Evolutionary conservation across 2,113 vertebrate species (phyloP), one percentile per base, ranked within the genome.

Genomic region (Pantherophis guttatus): DNA sequence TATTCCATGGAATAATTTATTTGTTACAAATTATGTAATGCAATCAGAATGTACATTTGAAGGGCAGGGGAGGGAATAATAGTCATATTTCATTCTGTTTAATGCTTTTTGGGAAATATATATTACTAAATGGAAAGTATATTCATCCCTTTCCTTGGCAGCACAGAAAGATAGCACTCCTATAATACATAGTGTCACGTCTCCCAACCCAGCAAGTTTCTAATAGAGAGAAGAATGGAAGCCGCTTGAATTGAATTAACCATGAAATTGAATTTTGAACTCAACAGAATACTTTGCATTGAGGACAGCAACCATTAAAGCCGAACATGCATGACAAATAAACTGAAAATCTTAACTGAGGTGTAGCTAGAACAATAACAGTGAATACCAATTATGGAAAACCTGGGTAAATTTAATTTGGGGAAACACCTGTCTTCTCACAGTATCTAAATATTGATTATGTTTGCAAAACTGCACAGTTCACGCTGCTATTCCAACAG

Each of bases 241-340:
- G 85, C 81, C 13, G 19, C 93, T 90, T 90, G 91, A 86, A 90
- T 57, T 90, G 91, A 90, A 87, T 92, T 94, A 94, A 90, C 88
- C 88, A 94, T 90, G 88, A 92, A 90, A 87, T 90, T 94, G 59
- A 94, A 94, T 90, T 86, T 58, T 94, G 91, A 92, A 94, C 91
- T 94, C 91, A 57, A 94, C 58, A 90, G 91, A 86, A 90, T 94
- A 70, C 26, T 87, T 92, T 92, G 58, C 81, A 94, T 90, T 90
- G 70, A 90, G 89, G 57, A 92, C 58, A 94, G 93, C 88, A 94
- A 87, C 88, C 44, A 90, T 92, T 92, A 92, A 55, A 57, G 44
- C 88, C 21, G 90, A 92, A 94, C 75, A 92, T 94, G 93, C 93
- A 94, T 92, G 88, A 94, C 93, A 92, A 92, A 94, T 55, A 94